Conservation (phyloP, 2,888 invertebrate genomes). For the Acleris holmiana region DNA sequence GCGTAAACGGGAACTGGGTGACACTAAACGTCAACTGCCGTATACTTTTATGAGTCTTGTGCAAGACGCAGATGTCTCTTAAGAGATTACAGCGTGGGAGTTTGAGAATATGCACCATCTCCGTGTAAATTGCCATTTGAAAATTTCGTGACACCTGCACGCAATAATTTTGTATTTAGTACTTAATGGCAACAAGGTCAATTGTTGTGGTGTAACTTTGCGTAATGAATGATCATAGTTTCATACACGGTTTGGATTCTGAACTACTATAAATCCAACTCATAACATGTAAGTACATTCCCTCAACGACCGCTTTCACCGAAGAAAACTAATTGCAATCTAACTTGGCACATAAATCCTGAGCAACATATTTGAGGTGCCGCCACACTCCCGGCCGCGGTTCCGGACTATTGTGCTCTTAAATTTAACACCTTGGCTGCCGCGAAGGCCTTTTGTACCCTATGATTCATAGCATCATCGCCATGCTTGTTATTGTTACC, state of each 20-base stretch:
- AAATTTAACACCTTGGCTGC: conserved; percentile 75
- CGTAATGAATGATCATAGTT: conserved; percentile 21
- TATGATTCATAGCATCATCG: conserved; percentile 68
- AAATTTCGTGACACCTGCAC: background rate
- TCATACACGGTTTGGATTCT: conserved; percentile 22
- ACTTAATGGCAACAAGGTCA: too few species aligned
- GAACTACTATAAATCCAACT: conserved; percentile 31
- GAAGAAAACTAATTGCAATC: conserved; percentile 72
- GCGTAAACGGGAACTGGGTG: conserved; percentile 68
- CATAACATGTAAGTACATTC: conserved; percentile 33
- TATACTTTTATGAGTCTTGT: conserved; percentile 68
- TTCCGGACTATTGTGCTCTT: conserved; percentile 57
- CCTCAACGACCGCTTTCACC: conserved; percentile 42
- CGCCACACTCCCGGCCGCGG: conserved; percentile 58
- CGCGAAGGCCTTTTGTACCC: conserved; percentile 62
- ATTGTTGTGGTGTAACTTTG: conserved; percentile 1
- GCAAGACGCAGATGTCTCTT: conserved; percentile 56
- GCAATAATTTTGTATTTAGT: too few species aligned
- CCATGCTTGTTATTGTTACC: conserved; percentile 71
- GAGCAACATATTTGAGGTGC: conserved; percentile 55
- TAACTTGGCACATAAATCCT: conserved; percentile 75
- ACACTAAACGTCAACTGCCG: conserved; percentile 58
- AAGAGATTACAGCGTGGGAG: conserved; percentile 57
- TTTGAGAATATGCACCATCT: conserved; percentile 37
- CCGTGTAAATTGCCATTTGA: conserved; percentile 6